Evolutionary conservation across 2,797 vertebrate genomes (phyloP).

Genomic region (Paramormyrops hopkinsi): DNA sequence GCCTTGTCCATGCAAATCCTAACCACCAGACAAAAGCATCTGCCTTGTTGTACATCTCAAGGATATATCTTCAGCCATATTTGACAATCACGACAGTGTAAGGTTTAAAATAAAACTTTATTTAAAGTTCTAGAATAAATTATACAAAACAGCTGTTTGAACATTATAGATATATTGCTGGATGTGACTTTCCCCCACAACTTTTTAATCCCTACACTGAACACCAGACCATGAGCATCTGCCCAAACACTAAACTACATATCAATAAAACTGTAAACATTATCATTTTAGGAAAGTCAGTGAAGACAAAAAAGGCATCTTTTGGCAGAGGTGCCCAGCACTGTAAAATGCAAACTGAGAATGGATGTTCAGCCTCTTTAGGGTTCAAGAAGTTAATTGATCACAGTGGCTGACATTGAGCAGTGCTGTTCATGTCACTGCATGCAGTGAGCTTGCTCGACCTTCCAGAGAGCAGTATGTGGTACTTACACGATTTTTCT

Average conservation of each 20-base stretch:
- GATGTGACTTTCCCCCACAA: background rate
- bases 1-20: background rate
- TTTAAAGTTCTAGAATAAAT: slow-evolving; percentile 6
- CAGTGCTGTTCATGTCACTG: background rate
- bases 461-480: background rate
- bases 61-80: background rate
- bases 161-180: background rate
- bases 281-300: background rate
- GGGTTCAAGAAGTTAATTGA: background rate
- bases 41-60: background rate
- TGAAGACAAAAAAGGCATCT: background rate
- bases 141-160: background rate
- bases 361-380: background rate
- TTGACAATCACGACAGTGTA: background rate
- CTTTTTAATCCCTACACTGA: background rate
- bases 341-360: background rate
- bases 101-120: background rate
- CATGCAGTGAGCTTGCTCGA: background rate
- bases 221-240: background rate
- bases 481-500: background rate
- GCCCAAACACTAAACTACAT: background rate
- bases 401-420: background rate
- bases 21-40: background rate
- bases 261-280: background rate
- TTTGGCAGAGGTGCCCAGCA: background rate